Evolutionary conservation across 2,797 vertebrate genomes (phyloP).

Genomic region (Hozukius guyotensis): DNA sequence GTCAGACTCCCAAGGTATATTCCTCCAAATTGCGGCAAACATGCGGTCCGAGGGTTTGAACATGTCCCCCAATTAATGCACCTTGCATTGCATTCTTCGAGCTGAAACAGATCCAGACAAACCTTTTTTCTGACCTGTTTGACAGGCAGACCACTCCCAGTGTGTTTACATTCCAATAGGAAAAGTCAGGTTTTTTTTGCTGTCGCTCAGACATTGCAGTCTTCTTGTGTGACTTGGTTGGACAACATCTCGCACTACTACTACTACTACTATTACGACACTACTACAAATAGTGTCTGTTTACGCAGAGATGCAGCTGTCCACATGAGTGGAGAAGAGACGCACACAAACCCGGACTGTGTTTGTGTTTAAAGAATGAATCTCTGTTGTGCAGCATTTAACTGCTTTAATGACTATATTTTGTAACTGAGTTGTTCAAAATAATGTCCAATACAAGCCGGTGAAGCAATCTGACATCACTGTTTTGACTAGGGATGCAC

Average conservation of each 20-base stretch:
- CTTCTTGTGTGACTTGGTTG: constrained; percentile 33
- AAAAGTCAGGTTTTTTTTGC: constrained; percentile 11
- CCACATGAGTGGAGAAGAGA: not conserved
- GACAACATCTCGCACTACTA: not conserved
- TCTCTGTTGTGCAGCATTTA: not conserved
- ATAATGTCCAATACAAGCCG: not conserved
- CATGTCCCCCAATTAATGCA: not conserved
- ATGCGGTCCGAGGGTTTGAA: not conserved
- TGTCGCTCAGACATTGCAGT: constrained; percentile 15
- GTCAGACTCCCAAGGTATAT: not conserved
- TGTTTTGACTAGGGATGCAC: not conserved
- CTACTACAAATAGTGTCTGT: not conserved
- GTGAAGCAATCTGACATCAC: not conserved
- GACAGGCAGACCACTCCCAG: constrained; percentile 24
- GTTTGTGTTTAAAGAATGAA: not conserved
- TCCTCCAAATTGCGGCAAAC: not conserved
- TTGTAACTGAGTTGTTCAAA: not conserved
- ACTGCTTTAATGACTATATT: not conserved
- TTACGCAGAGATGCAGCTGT: not conserved
- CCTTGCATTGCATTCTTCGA: not conserved
- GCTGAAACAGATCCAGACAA: not conserved
- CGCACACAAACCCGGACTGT: not conserved
- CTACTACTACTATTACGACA: not conserved
- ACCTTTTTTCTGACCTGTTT: constrained; percentile 11
- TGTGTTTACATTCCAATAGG: not conserved